Percentiles rank a stretch among this genome's conserved stretches.
These are phyloP conservation scores for Diloba caeruleocephala DNA, from an alignment of 2,888 invertebrate species.

Conservation along the genomic window DNA sequence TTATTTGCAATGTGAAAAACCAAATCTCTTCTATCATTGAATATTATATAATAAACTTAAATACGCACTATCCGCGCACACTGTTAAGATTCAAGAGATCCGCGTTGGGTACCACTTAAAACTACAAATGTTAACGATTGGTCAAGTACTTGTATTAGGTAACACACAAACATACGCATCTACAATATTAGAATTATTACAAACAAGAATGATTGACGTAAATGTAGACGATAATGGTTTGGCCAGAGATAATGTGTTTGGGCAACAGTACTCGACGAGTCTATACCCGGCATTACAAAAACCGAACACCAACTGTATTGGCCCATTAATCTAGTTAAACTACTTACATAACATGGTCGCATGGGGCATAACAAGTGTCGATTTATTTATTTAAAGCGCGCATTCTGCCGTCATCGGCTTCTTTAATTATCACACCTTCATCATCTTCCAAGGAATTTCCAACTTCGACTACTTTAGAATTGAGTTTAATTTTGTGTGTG, in stretches of 20 bases:
- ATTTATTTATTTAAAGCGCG: constrained; percentile 70
- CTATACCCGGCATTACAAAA: constrained; percentile 38
- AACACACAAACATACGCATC: constrained; percentile 36
- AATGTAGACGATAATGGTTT: constrained; percentile 27
- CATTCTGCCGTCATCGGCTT: constrained; percentile 66
- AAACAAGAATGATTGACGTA: constrained; percentile 55
- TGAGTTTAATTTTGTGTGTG: constrained; percentile 39
- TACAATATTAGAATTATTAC: constrained; percentile 46
- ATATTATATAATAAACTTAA: constrained; percentile 19
- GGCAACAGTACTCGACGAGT: constrained; percentile 41
- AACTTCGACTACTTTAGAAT: constrained; percentile 26
- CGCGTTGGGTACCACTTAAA: constrained; percentile 20
- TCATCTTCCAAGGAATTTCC: constrained; percentile 27
- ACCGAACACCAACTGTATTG: constrained; percentile 66
- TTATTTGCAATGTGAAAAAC: too few species aligned
- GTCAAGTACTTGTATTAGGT: constrained; percentile 47
- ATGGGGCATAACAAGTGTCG: constrained; percentile 68
- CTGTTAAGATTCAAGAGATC: constrained; percentile 21
- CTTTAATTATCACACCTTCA: constrained; percentile 66
- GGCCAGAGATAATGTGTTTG: constrained; percentile 38
- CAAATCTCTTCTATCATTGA: too few species aligned
- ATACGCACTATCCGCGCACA: constrained; percentile 6
- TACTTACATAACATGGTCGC: constrained; percentile 72
- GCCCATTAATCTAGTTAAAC: constrained; percentile 77
- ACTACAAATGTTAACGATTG: constrained; percentile 53